These are phyloP conservation scores for Magallana angulata DNA, from an alignment of 1,140 invertebrate genomes.

Conservation along the genomic window DNA sequence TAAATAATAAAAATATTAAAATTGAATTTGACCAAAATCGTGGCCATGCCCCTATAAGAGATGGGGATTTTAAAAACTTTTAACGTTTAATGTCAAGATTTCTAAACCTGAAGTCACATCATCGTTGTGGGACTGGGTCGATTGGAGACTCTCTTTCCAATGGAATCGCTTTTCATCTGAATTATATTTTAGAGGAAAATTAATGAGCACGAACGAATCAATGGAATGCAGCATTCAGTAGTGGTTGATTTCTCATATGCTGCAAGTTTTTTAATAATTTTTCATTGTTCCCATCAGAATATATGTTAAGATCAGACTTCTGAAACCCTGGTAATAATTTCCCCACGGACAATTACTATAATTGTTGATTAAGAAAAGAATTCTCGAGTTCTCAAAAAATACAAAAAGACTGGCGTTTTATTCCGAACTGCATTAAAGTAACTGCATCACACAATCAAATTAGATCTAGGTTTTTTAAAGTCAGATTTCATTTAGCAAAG, in stretches of 20 bases:
- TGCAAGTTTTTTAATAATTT: constrained; percentile 19
- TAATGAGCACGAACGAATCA: not conserved
- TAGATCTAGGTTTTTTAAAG: too few species aligned
- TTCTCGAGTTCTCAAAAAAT: not conserved
- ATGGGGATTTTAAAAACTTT: too few species aligned
- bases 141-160: not conserved
- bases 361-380: constrained; percentile 18
- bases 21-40: too few species aligned
- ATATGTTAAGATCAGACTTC: not conserved
- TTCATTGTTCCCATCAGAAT: constrained; percentile 14
- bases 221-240: not conserved
- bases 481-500: too few species aligned
- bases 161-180: not conserved
- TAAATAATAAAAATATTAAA: too few species aligned
- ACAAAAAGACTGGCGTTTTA: too few species aligned
- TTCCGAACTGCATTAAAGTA: too few species aligned
- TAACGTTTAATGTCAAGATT: not conserved
- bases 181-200: not conserved
- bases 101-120: not conserved
- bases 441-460: too few species aligned
- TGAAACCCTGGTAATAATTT: constrained; percentile 5
- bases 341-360: constrained; percentile 19
- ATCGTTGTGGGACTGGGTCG: not conserved
- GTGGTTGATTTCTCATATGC: not conserved
- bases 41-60: too few species aligned